Percentiles rank a stretch among this genome's conserved stretches.
Evolutionary conservation across 2,797 vertebrate species (phyloP).

Genomic region (Poeciliopsis infans): DNA sequence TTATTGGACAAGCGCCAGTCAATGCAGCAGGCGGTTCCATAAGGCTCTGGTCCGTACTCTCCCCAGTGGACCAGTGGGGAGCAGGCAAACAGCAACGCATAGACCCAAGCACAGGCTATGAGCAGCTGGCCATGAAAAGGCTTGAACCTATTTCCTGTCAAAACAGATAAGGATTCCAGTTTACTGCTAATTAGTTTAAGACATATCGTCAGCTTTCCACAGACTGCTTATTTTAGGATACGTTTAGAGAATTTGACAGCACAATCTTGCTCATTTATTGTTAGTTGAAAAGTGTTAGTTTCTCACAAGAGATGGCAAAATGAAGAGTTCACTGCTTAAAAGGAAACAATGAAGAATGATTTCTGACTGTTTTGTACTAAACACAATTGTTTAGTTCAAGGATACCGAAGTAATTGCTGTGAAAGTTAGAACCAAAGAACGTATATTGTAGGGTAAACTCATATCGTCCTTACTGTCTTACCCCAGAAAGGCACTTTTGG

Average conservation of each 20-base stretch:
- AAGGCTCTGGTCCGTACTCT: constrained; percentile 83
- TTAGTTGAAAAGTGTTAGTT: not conserved
- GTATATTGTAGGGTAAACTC: not conserved
- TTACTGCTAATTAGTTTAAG: constrained; percentile 11
- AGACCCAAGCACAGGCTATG: constrained; percentile 79
- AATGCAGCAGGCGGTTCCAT: constrained; percentile 87
- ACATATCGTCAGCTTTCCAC: not conserved
- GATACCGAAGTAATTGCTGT: not conserved
- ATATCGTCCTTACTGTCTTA: not conserved
- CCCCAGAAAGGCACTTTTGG: not conserved
- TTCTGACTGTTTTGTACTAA: not conserved
- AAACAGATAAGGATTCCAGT: constrained; percentile 8
- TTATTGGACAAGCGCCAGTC: constrained; percentile 81
- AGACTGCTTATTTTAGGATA: not conserved
- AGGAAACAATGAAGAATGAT: not conserved
- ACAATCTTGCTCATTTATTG: not conserved
- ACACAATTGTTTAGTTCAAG: not conserved
- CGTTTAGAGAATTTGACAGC: not conserved
- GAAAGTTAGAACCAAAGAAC: not conserved
- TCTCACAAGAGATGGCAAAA: not conserved
- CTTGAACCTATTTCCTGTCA: constrained; percentile 82
- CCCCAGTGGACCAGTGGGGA: constrained; percentile 83
- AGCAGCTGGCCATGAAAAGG: constrained; percentile 72
- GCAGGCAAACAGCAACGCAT: constrained; percentile 80
- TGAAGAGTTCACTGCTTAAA: not conserved